A percentile compares a stretch with the other conserved stretches of the same genome.
Evolutionary conservation across 2,797 vertebrate species (phyloP).

Genomic region (Huso huso): DNA sequence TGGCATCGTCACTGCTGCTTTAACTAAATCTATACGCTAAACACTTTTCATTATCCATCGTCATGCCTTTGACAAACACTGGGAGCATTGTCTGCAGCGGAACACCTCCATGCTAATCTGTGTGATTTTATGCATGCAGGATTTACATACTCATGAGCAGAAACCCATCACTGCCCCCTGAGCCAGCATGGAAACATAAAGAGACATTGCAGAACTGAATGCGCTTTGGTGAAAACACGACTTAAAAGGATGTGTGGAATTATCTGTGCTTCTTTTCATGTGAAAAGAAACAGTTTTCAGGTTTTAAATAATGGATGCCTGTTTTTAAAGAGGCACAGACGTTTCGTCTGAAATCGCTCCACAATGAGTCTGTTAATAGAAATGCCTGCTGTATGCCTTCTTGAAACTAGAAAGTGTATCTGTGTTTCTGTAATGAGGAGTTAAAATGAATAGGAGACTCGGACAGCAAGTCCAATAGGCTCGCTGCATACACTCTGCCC

Average conservation of each 20-base stretch:
- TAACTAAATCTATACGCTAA: slow-evolving; percentile 29
- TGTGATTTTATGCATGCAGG: slow-evolving; percentile 45
- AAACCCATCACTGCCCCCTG: slow-evolving; percentile 17
- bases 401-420: neutral
- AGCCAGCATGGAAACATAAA: too few species aligned
- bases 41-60: slow-evolving; percentile 44
- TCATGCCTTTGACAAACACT: slow-evolving; percentile 38
- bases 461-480: neutral
- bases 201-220: too few species aligned
- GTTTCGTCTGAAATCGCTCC: too few species aligned
- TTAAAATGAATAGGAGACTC: neutral
- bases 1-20: slow-evolving; percentile 35
- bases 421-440: neutral
- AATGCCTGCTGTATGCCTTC: neutral
- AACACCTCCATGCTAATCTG: slow-evolving; percentile 46
- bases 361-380: neutral
- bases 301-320: too few species aligned
- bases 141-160: slow-evolving; percentile 67
- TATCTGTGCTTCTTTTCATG: too few species aligned
- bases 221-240: too few species aligned
- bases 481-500: neutral
- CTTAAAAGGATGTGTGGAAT: too few species aligned
- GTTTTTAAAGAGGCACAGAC: too few species aligned
- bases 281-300: too few species aligned
- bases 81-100: slow-evolving; percentile 30